Base-by-base conservation (phyloP, 2,113 vertebrate species). In the Cyphomyrus plagiostoma region DNA sequence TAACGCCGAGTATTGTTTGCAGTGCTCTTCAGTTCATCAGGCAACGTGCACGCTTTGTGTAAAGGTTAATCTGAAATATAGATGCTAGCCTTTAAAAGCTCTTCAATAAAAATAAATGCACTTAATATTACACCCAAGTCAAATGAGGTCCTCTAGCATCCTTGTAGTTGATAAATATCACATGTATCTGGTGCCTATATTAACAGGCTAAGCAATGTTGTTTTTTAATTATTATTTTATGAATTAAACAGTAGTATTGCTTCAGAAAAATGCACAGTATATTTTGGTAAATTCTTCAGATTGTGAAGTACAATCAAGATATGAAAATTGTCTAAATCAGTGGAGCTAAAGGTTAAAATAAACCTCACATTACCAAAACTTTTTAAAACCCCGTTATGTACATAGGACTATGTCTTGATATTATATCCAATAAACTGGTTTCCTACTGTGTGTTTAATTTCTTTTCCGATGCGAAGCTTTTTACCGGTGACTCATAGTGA, bases 351-450 rank as follows among this genome's bases (percentile, higher is more conserved):
- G 89, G 58, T 26, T 88, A 94, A 94, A 93, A 89, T 62, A 92
- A 91, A 74, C 93, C 92, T 93, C 93, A 93, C 93, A 93, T 94
- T 94, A 93, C 92, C 92, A 93, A 93, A 91, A 93, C 92, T 95
- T 96, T 96, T 95, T 95, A 94, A 94, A 94, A 93, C 92, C 93
- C 89, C 94, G 90, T 89, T 42, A 88, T 96, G 93, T 96, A 95
- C 91, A 95, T 95, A 95, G 85, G 92, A 91, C 92, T 92, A 93
- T 93, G 94, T 93, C 95, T 95, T 95, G 94, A 95, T 95, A 95
- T 95, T 92, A 94, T 95, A 95, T 95, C 94, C 94, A 96, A 96
- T 94, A 95, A 93, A 93, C 86, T 95, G 93, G 93, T 96, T 95
- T 96, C 93, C 86, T 96, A 96, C 93, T 93, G 30, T 48, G 52